Evolutionary conservation across 37 sponge, comb jelly and placozoan genomes (phyloP).

Genomic region (Agelas oroides): DNA sequence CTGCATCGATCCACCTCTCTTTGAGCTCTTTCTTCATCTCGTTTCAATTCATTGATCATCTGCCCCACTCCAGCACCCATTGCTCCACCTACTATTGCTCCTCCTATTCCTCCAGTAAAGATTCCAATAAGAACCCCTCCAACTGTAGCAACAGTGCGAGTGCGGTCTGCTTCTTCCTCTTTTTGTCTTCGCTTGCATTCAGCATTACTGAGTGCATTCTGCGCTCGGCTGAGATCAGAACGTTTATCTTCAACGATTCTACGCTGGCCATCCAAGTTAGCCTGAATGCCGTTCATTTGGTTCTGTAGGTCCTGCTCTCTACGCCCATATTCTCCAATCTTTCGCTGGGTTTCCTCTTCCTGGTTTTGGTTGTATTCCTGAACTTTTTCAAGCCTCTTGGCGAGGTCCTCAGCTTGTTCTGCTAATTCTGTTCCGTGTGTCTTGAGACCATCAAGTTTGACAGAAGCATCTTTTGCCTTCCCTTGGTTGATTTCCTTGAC

Average conservation of each 20-base stretch:
- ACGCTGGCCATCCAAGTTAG: neutral
- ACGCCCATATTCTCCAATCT: neutral
- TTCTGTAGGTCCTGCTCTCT: neutral
- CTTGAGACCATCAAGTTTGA: neutral
- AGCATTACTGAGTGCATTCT: neutral
- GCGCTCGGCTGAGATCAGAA: neutral
- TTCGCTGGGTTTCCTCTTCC: neutral
- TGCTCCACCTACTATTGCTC: conserved; percentile 8
- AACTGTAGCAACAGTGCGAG: neutral
- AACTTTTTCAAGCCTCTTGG: neutral
- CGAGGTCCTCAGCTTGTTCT: neutral
- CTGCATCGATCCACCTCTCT: neutral
- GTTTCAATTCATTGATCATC: neutral
- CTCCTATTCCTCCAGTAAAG: conserved; percentile 1
- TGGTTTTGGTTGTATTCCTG: neutral
- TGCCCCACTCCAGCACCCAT: conserved; percentile 23
- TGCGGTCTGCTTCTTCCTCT: neutral
- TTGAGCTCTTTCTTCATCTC: conserved; percentile 15
- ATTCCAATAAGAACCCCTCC: too few relatives aligned
- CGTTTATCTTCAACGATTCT: neutral
- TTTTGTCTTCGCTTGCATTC: too few relatives aligned
- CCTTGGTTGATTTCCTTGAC: neutral
- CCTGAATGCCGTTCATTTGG: neutral
- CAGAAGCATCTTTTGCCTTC: neutral
- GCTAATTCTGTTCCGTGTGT: neutral